Percentiles rank a stretch among this genome's conserved stretches.
phyloP scores from a whole-genome alignment of 2,113 vertebrate species.

The Speoplatyrhinus poulsoni region DNA sequence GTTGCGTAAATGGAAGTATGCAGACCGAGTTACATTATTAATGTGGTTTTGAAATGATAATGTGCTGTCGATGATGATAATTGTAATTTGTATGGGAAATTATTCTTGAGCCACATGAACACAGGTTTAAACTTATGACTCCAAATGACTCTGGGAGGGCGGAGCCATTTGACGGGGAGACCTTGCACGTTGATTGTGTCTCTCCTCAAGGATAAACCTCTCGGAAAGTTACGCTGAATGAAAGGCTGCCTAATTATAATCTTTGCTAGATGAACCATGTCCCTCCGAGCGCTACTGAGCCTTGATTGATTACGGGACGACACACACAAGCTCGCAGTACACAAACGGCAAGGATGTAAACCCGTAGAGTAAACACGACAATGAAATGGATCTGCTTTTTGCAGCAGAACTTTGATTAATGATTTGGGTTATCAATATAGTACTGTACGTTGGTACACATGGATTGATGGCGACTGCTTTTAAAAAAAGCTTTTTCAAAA shows the following conservation, averaged over 20 bases:
- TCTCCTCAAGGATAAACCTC: conserved; percentile 55
- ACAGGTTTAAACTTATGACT: conserved; percentile 56
- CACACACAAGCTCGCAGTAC: conserved; percentile 7
- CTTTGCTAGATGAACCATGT: conserved; percentile 54
- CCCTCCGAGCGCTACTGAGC: conserved; percentile 31
- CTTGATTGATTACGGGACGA: conserved; percentile 58
- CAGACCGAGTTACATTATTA: too few relatives aligned
- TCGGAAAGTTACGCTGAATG: conserved; percentile 43
- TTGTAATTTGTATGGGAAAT: conserved; percentile 39
- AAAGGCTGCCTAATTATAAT: conserved; percentile 57
- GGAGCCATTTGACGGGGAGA: conserved; percentile 56
- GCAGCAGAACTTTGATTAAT: conserved; percentile 33
- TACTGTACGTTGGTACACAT: conserved; percentile 22
- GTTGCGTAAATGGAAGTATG: too few relatives aligned
- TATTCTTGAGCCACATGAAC: conserved; percentile 33
- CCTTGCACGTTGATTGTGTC: conserved; percentile 51
- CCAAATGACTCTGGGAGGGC: conserved; percentile 54
- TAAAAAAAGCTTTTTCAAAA: background rate
- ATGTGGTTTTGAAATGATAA: too few relatives aligned
- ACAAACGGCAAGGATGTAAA: conserved; percentile 32
- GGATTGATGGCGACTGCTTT: conserved; percentile 1
- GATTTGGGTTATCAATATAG: conserved; percentile 16
- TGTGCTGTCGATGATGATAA: too few relatives aligned
- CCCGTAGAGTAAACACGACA: conserved; percentile 17
- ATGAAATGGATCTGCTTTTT: conserved; percentile 21